Evolutionary conservation across 2,113 vertebrate genomes (phyloP).

Genomic region (Oreochromis aureus): DNA sequence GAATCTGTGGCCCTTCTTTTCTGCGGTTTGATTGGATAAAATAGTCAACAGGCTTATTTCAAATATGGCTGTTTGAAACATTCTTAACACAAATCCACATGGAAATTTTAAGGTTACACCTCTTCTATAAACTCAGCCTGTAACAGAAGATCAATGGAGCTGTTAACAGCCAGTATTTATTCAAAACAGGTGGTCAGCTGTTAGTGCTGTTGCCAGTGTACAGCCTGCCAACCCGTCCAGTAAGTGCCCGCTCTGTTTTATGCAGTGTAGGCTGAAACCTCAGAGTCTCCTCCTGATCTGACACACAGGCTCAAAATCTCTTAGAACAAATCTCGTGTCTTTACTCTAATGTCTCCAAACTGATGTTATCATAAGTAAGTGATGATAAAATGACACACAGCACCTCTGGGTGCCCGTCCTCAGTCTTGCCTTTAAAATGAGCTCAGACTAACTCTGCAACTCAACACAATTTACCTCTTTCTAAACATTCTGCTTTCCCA

Average conservation of each 20-base stretch:
- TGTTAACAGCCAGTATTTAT: neutral
- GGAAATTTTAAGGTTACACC: neutral
- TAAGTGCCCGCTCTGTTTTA: neutral
- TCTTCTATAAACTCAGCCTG: neutral
- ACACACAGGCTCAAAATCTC: neutral
- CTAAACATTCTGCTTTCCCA: neutral
- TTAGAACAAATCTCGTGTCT: fast-evolving
- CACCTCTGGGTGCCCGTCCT: neutral
- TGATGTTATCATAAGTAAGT: neutral
- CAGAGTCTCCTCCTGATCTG: neutral
- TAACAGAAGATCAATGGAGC: neutral
- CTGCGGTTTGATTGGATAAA: neutral
- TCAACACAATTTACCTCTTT: neutral
- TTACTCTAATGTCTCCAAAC: neutral
- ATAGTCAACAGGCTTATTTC: neutral
- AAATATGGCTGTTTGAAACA: neutral
- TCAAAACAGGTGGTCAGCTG: neutral
- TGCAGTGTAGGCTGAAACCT: neutral
- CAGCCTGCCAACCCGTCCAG: neutral
- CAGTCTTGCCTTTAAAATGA: neutral
- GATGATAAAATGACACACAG: neutral
- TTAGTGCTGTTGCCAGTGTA: neutral
- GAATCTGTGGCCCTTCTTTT: fast-evolving
- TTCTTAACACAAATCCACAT: neutral
- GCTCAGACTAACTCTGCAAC: neutral